phyloP scores from a whole-genome alignment of 2,888 invertebrate genomes.

The Dyspetes luteomarginatus region DNA sequence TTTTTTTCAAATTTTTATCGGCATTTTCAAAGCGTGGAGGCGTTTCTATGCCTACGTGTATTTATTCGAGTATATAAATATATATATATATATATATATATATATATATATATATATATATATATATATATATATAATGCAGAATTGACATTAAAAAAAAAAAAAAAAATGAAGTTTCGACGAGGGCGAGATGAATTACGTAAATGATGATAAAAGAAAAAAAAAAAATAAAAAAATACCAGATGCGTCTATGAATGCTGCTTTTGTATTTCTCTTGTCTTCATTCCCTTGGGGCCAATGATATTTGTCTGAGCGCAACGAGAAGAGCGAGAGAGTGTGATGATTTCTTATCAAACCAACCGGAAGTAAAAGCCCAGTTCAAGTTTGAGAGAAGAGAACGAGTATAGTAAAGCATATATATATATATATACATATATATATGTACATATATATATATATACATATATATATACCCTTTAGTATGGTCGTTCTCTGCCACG shows the following conservation, averaged over 20 bases:
- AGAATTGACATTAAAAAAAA: not conserved
- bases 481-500: too few species aligned
- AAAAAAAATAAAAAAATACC: conserved; percentile 20
- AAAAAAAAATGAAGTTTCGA: conserved; percentile 1
- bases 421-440: too few species aligned
- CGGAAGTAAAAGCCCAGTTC: conserved; percentile 57
- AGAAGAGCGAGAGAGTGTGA: not conserved
- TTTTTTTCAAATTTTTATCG: too few species aligned
- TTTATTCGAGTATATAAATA: too few species aligned
- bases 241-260: conserved; percentile 43
- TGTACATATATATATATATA: too few species aligned
- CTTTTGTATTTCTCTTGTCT: conserved; percentile 44
- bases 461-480: too few species aligned
- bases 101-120: too few species aligned
- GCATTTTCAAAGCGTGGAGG: too few species aligned
- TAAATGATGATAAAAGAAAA: conserved; percentile 30
- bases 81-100: too few species aligned
- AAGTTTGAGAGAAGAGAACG: conserved; percentile 52
- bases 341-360: conserved; percentile 54
- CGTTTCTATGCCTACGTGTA: too few species aligned
- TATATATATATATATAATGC: too few species aligned
- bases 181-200: conserved; percentile 1
- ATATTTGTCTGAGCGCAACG: conserved; percentile 5
- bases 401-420: conserved; percentile 5
- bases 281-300: conserved; percentile 16